Evolutionary conservation across 2,888 invertebrate genomes (phyloP), one percentile per base, ranked within the genome.

Genomic region (Vannuccia rotundouncinata): DNA sequence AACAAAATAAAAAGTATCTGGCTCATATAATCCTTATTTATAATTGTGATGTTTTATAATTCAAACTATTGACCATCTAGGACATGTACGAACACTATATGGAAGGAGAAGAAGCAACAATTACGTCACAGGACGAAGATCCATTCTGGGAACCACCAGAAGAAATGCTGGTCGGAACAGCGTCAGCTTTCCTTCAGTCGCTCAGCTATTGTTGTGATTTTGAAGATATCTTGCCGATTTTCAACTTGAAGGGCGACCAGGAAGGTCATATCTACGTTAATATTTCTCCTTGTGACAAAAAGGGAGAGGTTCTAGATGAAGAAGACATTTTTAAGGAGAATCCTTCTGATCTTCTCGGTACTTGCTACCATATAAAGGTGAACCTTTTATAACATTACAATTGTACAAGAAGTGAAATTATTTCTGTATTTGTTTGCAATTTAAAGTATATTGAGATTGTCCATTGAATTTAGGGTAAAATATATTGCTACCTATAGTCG

Each of bases 101-200:
- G 60, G 87, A 87, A 82, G 87, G 87, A 10, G 87, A 87, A 78
- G 85, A 87, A 79, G 82, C 86, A 2, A 82, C 82, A 0, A 84
- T 84, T 66, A 84, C 86, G 28, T 82, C 85, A 0, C 84, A 85
- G 77, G 87, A 87, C 80, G 83, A 86, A 22, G 88, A 88, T 82
- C 88, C 88, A 17, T 88, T 88, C 83, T 88, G 88, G 88, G 88
- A 88, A 82, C 87, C 88, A 0, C 84, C 85, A 22, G 88, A 88
- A 81, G 87, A 88, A 81, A 85, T 87, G 0, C 83, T 88, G 59
- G 85, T 87, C 66, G 88, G 85, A 59, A 86, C 86, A 25, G 86
- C 86, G 74, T 87, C 85, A 82, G 85, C 87, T 27, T 88, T 87
- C 82, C 84, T 88, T 0, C 87, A 87, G 83, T 87, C 87, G 0